Conservation (phyloP, 1,140 invertebrate species). For the Trinorchestia longiramus region DNA sequence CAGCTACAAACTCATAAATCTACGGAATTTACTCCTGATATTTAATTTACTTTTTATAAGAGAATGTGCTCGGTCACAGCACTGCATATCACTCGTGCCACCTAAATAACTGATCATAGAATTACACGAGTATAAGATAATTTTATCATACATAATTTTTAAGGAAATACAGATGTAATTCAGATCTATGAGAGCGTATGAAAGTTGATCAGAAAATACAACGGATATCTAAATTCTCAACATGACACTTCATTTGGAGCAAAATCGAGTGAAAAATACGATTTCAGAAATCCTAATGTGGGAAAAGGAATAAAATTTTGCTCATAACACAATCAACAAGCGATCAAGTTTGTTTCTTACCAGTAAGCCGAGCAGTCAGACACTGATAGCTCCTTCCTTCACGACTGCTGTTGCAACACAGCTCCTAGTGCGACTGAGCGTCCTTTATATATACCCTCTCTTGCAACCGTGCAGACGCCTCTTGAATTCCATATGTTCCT, state of each 20-base stretch:
- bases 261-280: not conserved
- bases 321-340: not conserved
- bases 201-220: not conserved
- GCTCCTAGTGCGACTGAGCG: not conserved
- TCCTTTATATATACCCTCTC: not conserved
- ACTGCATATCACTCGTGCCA: too few species aligned
- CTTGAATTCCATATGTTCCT: constrained; percentile 42
- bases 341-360: not conserved
- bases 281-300: not conserved
- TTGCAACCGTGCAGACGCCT: not conserved
- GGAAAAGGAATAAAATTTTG: not conserved
- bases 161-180: not conserved
- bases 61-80: too few species aligned
- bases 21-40: not conserved
- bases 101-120: not conserved
- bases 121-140: not conserved
- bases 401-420: not conserved
- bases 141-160: not conserved
- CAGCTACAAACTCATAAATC: not conserved
- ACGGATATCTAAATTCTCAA: not conserved
- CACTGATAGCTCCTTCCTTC: constrained; percentile 8
- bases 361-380: not conserved
- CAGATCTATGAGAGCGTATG: not conserved
- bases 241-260: not conserved
- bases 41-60: constrained; percentile 19